Evolutionary conservation across 2,888 invertebrate genomes (phyloP).

Genomic region (Drosophila paramelanica): DNA sequence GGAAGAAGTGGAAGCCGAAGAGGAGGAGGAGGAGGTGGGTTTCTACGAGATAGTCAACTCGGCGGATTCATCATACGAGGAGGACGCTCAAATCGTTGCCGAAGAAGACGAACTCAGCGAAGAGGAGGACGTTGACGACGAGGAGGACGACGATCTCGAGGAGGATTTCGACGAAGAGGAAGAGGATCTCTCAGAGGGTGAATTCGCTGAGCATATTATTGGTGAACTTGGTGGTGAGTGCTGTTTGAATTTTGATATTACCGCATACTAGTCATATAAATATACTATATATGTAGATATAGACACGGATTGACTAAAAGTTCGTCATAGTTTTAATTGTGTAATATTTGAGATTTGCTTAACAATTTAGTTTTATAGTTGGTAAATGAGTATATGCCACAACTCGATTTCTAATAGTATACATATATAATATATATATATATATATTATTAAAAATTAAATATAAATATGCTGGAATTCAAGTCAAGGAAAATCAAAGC

Average conservation of each 20-base stretch:
- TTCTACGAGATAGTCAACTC: constrained; percentile 76
- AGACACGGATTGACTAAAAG: constrained; percentile 2
- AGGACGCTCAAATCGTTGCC: constrained; percentile 76
- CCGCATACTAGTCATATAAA: background rate
- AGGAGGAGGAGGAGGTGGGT: constrained; percentile 63
- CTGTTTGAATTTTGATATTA: background rate
- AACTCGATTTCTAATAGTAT: background rate
- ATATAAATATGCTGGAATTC: constrained; percentile 18
- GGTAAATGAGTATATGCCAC: background rate
- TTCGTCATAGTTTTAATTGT: background rate
- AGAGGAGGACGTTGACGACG: constrained; percentile 68
- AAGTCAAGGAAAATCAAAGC: background rate
- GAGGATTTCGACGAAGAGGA: constrained; percentile 69
- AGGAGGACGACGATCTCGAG: constrained; percentile 70
- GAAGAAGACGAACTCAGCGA: constrained; percentile 76
- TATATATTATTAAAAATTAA: background rate
- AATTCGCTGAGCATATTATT: constrained; percentile 74
- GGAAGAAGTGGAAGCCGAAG: constrained; percentile 65
- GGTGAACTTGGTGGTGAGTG: constrained; percentile 77
- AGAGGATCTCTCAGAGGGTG: constrained; percentile 70
- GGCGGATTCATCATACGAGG: constrained; percentile 74
- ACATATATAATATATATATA: background rate
- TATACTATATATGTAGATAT: background rate
- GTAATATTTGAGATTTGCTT: background rate
- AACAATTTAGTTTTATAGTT: constrained; percentile 1